Evolutionary conservation across 1,140 invertebrate genomes (phyloP).

Genomic region (Atta colombica): DNA sequence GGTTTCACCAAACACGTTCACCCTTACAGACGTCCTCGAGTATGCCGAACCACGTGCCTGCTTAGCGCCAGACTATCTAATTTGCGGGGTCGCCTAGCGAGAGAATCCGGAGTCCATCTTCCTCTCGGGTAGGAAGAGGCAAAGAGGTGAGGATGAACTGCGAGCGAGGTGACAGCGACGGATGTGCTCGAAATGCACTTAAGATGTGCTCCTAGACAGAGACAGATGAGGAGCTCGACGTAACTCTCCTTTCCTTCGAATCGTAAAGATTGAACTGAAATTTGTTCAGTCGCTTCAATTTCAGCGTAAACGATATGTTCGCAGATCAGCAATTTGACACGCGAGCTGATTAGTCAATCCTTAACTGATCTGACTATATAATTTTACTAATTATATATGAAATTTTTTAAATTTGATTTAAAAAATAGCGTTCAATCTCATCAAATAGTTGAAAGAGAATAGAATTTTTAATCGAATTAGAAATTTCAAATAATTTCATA

Average conservation of each 20-base stretch:
- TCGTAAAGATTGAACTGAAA: constrained; percentile 1
- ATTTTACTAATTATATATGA: not conserved
- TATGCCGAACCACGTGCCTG: constrained; percentile 83
- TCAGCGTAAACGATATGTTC: not conserved
- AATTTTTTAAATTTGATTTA: not conserved
- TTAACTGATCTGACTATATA: constrained; percentile 16
- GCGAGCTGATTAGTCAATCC: constrained; percentile 5
- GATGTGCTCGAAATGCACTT: constrained; percentile 20
- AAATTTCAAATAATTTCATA: constrained; percentile 15
- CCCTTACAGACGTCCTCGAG: constrained; percentile 79
- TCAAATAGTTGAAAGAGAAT: not conserved
- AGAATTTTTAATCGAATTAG: not conserved
- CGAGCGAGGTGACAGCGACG: not conserved
- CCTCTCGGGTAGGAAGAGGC: not conserved
- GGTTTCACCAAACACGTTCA: constrained; percentile 88
- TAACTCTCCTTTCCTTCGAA: not conserved
- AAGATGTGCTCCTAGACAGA: not conserved
- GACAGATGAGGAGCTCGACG: not conserved
- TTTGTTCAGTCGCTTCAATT: not conserved
- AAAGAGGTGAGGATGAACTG: constrained; percentile 10
- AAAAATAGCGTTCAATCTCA: not conserved
- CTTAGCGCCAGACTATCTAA: constrained; percentile 81
- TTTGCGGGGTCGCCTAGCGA: not conserved
- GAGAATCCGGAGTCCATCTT: not conserved
- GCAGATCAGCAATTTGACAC: not conserved